These are phyloP conservation scores for Leptodactylus fuscus DNA, from an alignment of 2,113 vertebrate genomes.

Conservation along the genomic window DNA sequence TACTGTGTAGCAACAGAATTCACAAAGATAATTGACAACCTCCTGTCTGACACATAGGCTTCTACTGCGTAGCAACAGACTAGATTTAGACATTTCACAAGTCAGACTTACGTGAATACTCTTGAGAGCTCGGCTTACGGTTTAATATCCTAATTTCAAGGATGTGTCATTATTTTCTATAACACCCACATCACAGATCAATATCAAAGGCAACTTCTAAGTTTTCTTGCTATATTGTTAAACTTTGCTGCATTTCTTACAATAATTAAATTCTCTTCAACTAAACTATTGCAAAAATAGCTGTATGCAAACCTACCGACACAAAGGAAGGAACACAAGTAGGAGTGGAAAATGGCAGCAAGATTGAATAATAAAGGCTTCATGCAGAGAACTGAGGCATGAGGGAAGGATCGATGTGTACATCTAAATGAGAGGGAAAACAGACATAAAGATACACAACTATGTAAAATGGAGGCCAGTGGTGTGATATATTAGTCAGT, in stretches of 20 bases:
- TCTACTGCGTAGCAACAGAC: background rate
- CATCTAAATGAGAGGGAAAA: background rate
- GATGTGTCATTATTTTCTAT: background rate
- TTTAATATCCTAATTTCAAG: background rate
- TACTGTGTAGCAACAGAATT: no score
- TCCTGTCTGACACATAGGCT: background rate
- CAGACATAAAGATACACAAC: background rate
- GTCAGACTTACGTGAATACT: background rate
- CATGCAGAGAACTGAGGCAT: constrained; percentile 4
- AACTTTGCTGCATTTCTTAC: background rate
- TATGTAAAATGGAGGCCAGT: background rate
- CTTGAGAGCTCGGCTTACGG: background rate
- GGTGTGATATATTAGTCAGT: background rate
- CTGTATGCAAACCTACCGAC: background rate
- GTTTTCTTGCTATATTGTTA: background rate
- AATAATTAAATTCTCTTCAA: constrained; percentile 17
- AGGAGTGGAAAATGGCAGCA: constrained; percentile 2
- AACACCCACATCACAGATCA: background rate
- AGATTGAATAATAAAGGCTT: constrained; percentile 35
- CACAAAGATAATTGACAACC: no score
- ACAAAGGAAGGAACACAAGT: constrained; percentile 44
- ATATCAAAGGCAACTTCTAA: background rate
- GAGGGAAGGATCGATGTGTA: background rate
- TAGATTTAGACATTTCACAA: background rate
- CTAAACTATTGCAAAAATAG: background rate